Evolutionary conservation across 2,888 invertebrate species (phyloP), one percentile per base, ranked within the genome.

Genomic region (Nemurella pictetii): DNA sequence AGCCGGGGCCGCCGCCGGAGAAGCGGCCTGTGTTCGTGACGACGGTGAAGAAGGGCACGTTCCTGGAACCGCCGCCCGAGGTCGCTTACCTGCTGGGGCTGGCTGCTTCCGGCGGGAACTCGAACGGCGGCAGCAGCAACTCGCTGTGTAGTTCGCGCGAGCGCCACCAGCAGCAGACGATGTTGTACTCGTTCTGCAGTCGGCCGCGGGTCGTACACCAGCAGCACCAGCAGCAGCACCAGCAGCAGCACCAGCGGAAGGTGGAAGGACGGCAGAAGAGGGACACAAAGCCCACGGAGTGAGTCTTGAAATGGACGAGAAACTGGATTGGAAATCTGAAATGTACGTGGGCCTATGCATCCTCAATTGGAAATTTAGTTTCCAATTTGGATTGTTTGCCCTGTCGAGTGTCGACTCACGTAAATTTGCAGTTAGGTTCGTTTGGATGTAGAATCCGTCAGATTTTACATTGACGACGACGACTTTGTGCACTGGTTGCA

Each of bases 31-130:
- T 95, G 12, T 96, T 96, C 89, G 94, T 96, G 87, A 96, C 96
- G 12, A 96, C 96, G 0, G 96, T 96, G 77, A 95, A 94, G 88
- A 93, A 93, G 83, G 96, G 96, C 0, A 93, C 94, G 88, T 96
- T 96, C 89, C 90, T 96, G 87, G 94, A 95, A 88, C 96, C 96
- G 4, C 95, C 96, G 0, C 94, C 94, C n/a, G 94, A 94, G 88
- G 90, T 94, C 77, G 95, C 95, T 7, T 90, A 90, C 5, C 90
- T 94, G n/a, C 91, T 95, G 27, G 94, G 94, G 0, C 91, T 94
- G 85, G 90, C 91, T 85, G 87, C 91, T 85, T 83, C 27, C 29
- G 15, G 83, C 32, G 55, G 73, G 25, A 91, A 87, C 90, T 91
- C 89, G 89, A 91, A 81, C 86, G 89, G 83, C 88, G 88, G 82